phyloP scores from a whole-genome alignment of 2,113 vertebrate genomes.

The Solea solea region DNA sequence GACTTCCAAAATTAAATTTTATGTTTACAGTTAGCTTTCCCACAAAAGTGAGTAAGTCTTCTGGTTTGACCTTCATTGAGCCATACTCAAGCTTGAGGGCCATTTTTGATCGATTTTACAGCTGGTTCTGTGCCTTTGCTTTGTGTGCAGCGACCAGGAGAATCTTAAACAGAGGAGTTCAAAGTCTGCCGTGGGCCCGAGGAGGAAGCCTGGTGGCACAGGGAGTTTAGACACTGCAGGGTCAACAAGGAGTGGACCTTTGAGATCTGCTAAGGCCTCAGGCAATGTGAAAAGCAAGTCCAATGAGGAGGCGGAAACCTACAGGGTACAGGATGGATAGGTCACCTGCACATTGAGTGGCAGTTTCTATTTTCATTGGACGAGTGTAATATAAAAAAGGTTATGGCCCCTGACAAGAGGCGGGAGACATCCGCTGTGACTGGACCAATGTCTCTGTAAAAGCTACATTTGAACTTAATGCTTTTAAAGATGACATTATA shows the following conservation, averaged over 20 bases:
- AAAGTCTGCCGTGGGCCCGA: conserved; percentile 52
- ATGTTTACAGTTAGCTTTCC: conserved; percentile 37
- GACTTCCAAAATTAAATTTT: conserved; percentile 29
- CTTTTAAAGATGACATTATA: background rate
- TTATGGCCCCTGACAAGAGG: conserved; percentile 5
- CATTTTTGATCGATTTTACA: conserved; percentile 44
- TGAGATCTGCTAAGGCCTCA: conserved; percentile 43
- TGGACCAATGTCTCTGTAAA: background rate
- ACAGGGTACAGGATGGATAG: conserved; percentile 69
- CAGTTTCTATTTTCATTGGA: conserved; percentile 29
- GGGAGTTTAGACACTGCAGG: conserved; percentile 20
- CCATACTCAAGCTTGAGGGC: conserved; percentile 23
- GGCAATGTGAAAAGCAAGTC: conserved; percentile 50
- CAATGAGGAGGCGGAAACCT: conserved; percentile 74
- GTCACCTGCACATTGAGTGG: conserved; percentile 8
- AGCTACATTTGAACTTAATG: background rate
- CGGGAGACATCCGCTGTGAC: background rate
- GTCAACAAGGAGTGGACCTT: conserved; percentile 40
- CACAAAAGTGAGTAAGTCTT: conserved; percentile 23
- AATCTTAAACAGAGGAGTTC: conserved; percentile 61
- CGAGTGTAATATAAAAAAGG: conserved; percentile 14
- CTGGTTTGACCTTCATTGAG: conserved; percentile 42
- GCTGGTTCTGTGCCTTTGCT: conserved; percentile 46
- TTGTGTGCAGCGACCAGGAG: conserved; percentile 70
- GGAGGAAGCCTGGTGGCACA: conserved; percentile 37